These are phyloP conservation scores for Tichodroma muraria DNA, from an alignment of 2,113 vertebrate genomes.

Conservation along the genomic window DNA sequence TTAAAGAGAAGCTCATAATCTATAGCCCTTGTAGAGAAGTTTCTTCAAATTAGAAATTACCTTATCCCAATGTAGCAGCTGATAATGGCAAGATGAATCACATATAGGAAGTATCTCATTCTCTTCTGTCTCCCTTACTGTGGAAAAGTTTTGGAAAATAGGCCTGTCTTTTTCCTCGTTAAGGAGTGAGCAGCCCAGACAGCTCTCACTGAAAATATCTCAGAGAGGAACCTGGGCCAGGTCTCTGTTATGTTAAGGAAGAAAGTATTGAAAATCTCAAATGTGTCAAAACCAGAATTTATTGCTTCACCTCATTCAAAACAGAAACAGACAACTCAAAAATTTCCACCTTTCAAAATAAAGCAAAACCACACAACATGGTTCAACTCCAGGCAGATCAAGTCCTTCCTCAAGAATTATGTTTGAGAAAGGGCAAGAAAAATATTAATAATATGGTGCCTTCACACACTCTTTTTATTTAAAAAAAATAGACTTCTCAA, in stretches of 20 bases:
- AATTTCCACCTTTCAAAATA: background rate
- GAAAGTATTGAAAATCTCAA: background rate
- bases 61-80: background rate
- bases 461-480: background rate
- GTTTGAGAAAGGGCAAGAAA: background rate
- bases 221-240: background rate
- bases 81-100: background rate
- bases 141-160: background rate
- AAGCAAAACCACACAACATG: background rate
- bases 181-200: background rate
- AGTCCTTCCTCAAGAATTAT: background rate
- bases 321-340: background rate
- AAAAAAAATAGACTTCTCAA: background rate
- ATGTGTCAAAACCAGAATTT: background rate
- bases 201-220: background rate
- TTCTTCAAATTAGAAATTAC: background rate
- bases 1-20: background rate
- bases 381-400: background rate
- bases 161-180: background rate
- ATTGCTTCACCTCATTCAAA: background rate
- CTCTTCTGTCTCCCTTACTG: background rate
- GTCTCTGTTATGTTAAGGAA: background rate
- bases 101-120: background rate
- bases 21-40: background rate
- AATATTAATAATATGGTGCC: fast-evolving